phyloP scores from a whole-genome alignment of 1,140 invertebrate genomes.

The Drosophila bocki region DNA sequence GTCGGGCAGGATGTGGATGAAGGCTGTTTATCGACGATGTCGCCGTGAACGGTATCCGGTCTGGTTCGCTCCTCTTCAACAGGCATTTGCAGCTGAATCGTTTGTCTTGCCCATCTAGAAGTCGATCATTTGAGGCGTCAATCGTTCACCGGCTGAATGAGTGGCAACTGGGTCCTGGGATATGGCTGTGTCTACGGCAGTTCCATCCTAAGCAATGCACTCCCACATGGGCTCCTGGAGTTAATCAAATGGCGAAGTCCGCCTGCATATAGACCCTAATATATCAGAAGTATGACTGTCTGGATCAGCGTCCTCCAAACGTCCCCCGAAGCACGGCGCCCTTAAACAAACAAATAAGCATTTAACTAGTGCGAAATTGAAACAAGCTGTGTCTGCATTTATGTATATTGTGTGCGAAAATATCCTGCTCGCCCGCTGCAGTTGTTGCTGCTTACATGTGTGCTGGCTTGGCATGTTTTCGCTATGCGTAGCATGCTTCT shows the following conservation, averaged over 20 bases:
- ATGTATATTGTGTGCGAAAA: conserved; percentile 3
- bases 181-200: neutral
- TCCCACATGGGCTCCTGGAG: neutral
- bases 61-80: neutral
- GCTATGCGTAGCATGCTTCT: conserved; percentile 52
- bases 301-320: neutral
- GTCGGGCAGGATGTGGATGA: neutral
- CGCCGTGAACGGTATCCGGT: neutral
- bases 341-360: conserved; percentile 8
- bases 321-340: neutral
- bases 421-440: conserved; percentile 1
- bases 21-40: conserved; percentile 1
- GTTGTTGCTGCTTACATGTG: conserved; percentile 15
- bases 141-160: neutral
- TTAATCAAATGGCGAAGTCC: neutral
- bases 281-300: neutral
- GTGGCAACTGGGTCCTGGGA: neutral
- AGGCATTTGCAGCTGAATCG: neutral
- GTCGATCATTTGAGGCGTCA: neutral
- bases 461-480: conserved; percentile 38
- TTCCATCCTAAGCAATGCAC: neutral
- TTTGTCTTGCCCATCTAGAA: neutral
- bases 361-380: conserved; percentile 30
- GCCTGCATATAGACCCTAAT: neutral
- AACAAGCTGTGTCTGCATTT: conserved; percentile 10